Evolutionary conservation across 2,888 invertebrate genomes (phyloP), one percentile per base, ranked within the genome.

Genomic region (Tenthredo mesomela): DNA sequence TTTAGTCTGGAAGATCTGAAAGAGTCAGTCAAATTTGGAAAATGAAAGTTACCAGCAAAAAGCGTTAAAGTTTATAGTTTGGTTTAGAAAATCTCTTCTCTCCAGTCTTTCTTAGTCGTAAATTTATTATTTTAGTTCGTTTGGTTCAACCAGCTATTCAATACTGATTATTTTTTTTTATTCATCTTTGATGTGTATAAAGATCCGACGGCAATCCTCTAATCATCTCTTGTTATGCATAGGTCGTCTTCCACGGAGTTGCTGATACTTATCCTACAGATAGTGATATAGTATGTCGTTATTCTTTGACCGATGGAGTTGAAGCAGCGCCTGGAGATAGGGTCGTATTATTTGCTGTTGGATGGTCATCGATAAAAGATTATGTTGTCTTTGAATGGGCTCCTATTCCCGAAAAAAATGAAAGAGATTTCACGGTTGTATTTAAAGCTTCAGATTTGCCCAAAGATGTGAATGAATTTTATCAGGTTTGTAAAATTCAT

Each of bases 351-450:
- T 93, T 92, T 87, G 92, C 92, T 86, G 86, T 92, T n/a, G 93
- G 93, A 5, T 93, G 93, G 93, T 90, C 86, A 65, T 90, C 89
- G 82, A 89, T 92, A n/a, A 92, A 91, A 84, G 92, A 93, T 86
- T 93, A 92, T 86, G 85, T 92, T 40, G 86, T 92, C 21, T 93
- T 92, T 84, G 93, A 93, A 86, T 93, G 92, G 93, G 92, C 88
- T 37, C 89, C 91, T 3, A 61, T 89, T 25, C 84, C 84, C 7
- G 54, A 65, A 58, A 84, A 84, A 58, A 65, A 70, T 58, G 84
- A 54, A 25, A 75, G 70, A 37, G 80, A 80, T 40, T 47, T 85
- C 9, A 67, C 83, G 33, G 83, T 86, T 25, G 78, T 83, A 50
- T 86, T 86, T 40, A 67, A 84, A 83, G 86, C 90, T 86, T 87